phyloP scores from a whole-genome alignment of 2,113 vertebrate species.

The Cavia porcellus region DNA sequence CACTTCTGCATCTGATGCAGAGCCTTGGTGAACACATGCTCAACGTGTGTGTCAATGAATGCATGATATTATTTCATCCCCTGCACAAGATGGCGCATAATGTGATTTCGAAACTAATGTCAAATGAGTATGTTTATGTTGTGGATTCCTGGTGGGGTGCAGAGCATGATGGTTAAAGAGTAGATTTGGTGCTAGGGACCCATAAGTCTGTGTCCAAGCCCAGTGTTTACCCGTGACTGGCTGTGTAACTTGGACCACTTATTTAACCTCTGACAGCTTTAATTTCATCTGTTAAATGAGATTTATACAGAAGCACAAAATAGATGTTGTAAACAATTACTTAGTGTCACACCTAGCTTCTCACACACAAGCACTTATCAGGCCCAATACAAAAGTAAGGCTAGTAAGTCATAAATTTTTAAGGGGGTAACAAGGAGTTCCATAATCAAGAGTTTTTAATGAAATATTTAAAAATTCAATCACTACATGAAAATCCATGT shows the following conservation, averaged over 20 bases:
- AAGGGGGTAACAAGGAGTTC: slow-evolving; percentile 14
- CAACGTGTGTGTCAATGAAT: not conserved
- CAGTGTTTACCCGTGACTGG: not conserved
- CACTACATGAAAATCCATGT: not conserved
- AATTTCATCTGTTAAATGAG: not conserved
- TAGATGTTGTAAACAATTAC: not conserved
- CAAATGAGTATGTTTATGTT: not conserved
- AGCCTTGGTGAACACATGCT: not conserved
- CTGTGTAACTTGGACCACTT: not conserved
- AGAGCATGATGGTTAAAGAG: not conserved
- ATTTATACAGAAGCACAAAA: not conserved
- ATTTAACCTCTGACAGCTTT: not conserved
- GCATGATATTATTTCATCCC: not conserved
- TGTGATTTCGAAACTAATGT: not conserved
- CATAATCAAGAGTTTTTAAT: not conserved
- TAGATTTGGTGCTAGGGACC: not conserved
- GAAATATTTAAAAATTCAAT: slow-evolving; percentile 16
- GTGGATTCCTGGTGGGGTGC: not conserved
- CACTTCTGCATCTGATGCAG: no score
- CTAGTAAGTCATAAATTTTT: not conserved
- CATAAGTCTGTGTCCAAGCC: not conserved
- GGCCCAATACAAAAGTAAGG: not conserved
- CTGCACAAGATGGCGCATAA: not conserved
- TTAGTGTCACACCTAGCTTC: no score
- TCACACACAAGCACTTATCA: not conserved